Base-by-base conservation (phyloP, 1,140 invertebrate genomes). In the Homarus americanus region DNA sequence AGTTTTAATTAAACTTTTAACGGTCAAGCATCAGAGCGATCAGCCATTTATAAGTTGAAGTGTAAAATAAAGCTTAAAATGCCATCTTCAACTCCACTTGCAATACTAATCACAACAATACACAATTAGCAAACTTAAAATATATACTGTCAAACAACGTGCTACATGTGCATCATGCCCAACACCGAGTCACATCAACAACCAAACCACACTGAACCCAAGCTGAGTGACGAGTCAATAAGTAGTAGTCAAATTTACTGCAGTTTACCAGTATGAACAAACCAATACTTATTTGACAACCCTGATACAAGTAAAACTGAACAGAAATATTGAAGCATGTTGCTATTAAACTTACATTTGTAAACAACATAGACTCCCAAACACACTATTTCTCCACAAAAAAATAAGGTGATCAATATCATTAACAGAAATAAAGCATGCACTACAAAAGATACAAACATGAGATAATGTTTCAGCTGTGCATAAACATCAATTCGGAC, bases 61-160 rank as follows among this genome's bases (percentile, higher is more conserved):
- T n/a, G n/a, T n/a, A 20, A 58, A 15, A 58, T 69, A 28, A 69
- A 32, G n/a, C n/a, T 69, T 69, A 32, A 32, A 69, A 24, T 69
- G n/a, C 7, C 24, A 4, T 32, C 7, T 24, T 69, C 12, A 69
- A 69, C 63, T 69, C 63, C 63, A 69, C 63, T 69, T 69, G 63
- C 63, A 28, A 32, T 69, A 12, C 63, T 69, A 69, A 69, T 69
- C 63, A 69, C 63, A 69, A 69, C 63, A 69, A 17, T 69, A 49
- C 44, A 49, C 44, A 49, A 49, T 49, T 5, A 32, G 63, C 63
- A 69, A 32, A 69, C n/a, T 69, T 69, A 69, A 69, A 32, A 69
- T 9, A 32, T 32, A 32, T 32, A 69, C n/a, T 69, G n/a, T 32
- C 7, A 63, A 63, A 24, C n/a, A 69, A 3, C 63, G 32, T 69